phyloP scores from a whole-genome alignment of 2,888 invertebrate species.

The Camptogramma bilineatum region DNA sequence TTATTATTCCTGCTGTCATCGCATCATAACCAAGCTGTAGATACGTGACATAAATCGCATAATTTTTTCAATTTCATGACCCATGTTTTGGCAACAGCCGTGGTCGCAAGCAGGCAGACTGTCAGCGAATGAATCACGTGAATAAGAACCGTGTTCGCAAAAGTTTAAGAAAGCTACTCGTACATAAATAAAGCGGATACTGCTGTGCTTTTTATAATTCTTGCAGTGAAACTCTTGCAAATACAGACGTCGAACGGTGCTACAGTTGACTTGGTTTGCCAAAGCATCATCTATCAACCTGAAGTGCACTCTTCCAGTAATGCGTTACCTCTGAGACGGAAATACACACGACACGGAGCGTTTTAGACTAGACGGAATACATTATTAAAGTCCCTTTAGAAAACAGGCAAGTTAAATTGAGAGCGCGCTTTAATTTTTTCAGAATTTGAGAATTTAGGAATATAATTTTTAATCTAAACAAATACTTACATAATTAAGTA shows the following conservation, averaged over 20 bases:
- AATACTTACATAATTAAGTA: no score
- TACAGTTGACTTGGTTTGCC: constrained; percentile 22
- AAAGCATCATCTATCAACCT: constrained; percentile 40
- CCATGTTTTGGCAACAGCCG: no score
- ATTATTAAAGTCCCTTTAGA: constrained; percentile 1
- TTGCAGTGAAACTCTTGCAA: neutral
- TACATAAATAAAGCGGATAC: neutral
- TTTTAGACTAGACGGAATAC: constrained; percentile 14
- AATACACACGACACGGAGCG: constrained; percentile 13
- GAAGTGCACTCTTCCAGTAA: constrained; percentile 34
- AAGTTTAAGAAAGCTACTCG: neutral
- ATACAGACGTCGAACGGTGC: constrained; percentile 12
- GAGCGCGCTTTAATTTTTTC: no score
- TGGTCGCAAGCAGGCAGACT: no score
- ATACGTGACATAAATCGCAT: no score
- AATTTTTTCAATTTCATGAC: no score
- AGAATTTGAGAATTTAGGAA: no score
- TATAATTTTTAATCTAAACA: no score
- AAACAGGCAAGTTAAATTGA: constrained; percentile 1
- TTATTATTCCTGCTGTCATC: no score
- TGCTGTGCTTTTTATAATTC: neutral
- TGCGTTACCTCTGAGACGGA: constrained; percentile 18
- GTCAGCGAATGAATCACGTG: no score
- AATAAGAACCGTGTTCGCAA: no score
- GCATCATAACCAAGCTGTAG: no score